phyloP scores from a whole-genome alignment of 2,888 invertebrate species.

The Camponotus fellah region DNA sequence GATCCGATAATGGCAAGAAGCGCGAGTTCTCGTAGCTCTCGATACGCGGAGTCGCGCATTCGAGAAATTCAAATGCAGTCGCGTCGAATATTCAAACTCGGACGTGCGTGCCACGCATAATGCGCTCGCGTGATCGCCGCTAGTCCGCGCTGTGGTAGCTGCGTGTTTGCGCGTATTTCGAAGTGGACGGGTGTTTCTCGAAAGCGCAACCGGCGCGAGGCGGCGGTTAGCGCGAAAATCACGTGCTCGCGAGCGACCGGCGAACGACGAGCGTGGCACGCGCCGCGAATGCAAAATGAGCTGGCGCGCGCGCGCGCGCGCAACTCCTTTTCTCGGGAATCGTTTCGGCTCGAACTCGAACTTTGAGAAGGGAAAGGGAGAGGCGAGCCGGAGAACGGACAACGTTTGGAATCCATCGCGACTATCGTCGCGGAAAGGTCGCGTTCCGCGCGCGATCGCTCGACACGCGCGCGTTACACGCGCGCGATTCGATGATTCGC shows the following conservation, averaged over 20 bases:
- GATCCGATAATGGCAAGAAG: conserved; percentile 48
- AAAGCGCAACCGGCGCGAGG: not conserved
- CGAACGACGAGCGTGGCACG: conserved; percentile 6
- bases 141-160: conserved; percentile 76
- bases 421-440: not conserved
- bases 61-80: conserved; percentile 36
- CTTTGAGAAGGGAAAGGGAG: not conserved
- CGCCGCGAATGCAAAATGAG: not conserved
- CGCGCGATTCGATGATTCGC: not conserved
- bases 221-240: not conserved
- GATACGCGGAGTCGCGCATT: not conserved
- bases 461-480: not conserved
- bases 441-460: not conserved
- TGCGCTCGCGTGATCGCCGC: conserved; percentile 62
- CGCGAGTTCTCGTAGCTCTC: conserved; percentile 2
- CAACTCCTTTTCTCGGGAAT: not conserved
- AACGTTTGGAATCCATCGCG: not conserved
- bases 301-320: not conserved
- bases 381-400: conserved; percentile 11
- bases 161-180: conserved; percentile 73
- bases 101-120: not conserved
- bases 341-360: too few relatives aligned
- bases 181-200: conserved; percentile 48
- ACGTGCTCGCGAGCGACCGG: conserved; percentile 38
- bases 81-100: conserved; percentile 27